Evolutionary conservation across 2,888 invertebrate genomes (phyloP), one percentile per base, ranked within the genome.

Genomic region (Synanthedon vespiformis): DNA sequence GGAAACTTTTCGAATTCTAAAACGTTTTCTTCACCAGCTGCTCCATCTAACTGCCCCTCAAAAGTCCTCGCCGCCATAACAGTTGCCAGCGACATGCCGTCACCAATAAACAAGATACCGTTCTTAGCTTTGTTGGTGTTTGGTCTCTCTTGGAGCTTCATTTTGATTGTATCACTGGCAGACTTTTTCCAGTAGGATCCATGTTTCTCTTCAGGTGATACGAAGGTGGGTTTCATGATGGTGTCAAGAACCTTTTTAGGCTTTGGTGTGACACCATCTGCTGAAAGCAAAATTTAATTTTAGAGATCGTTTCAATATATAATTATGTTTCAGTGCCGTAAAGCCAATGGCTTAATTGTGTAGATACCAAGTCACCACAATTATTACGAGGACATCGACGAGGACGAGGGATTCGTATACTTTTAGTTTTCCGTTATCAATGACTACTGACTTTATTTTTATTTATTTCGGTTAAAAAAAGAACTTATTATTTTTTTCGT

Each of bases 81-180:
- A 0, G 94, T 94, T 0, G 93, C 89, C 50, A 94, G 71, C 0
- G 93, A 93, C 94, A 95, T 93, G 0, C 94, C 95, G 70, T 95
- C 95, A 0, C 94, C 94, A 48, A 94, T 77, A 63, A 93, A 93
- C 58, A 93, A 66, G 51, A 93, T 91, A 0, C 93, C 90, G 70
- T 94, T 94, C 71, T 91, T 92, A 0, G 93, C 93, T 57, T 80
- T 81, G 49, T 89, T 88, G 1, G 64, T 77, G 34, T 72, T 70
- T 5, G 60, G 48, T 11, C 61, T 67, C 18, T 63, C 62, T 11
- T 61, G 55, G 0, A 85, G 58, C 50, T 86, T 85, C 27, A 34
- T 34, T 40, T 74, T 74, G 1, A 86, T 51, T 4, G 77, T 80
- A 2, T 67, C 59, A 0, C 64, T 64, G 0, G 86, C 85, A 0